These are phyloP conservation scores for Telenomus remus DNA, from an alignment of 1,140 invertebrate species.

Conservation along the genomic window DNA sequence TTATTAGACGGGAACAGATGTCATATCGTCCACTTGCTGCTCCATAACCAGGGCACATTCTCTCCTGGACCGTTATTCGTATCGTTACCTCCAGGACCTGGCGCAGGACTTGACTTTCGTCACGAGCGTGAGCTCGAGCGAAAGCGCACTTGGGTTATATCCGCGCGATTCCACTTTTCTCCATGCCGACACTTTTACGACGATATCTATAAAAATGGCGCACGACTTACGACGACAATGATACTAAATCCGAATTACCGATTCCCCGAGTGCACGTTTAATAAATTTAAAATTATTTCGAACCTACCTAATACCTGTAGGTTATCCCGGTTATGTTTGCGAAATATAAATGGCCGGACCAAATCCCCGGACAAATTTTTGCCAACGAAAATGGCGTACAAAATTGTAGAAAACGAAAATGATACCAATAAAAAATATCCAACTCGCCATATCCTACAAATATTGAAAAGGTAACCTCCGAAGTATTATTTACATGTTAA, in stretches of 20 bases:
- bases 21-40: slow-evolving; percentile 53
- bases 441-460: too few species aligned
- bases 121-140: slow-evolving; percentile 22
- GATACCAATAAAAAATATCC: too few species aligned
- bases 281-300: slow-evolving; percentile 56
- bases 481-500: too few species aligned
- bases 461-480: too few species aligned
- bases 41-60: slow-evolving; percentile 14
- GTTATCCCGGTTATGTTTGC: slow-evolving; percentile 34
- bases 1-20: slow-evolving; percentile 58
- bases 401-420: too few species aligned
- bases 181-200: slow-evolving; percentile 52
- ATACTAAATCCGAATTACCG: slow-evolving; percentile 57
- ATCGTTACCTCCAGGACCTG: slow-evolving; percentile 9
- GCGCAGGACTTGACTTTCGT: slow-evolving; percentile 14
- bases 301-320: slow-evolving; percentile 31
- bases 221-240: slow-evolving; percentile 53
- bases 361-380: background rate
- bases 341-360: background rate
- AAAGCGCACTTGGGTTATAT: slow-evolving; percentile 39
- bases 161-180: slow-evolving; percentile 45
- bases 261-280: slow-evolving; percentile 46
- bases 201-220: slow-evolving; percentile 44
- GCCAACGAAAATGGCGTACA: too few species aligned
- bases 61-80: slow-evolving; percentile 28